These are phyloP conservation scores for Lynx canadensis DNA, from an alignment of 2,113 vertebrate genomes.

Conservation along the genomic window DNA sequence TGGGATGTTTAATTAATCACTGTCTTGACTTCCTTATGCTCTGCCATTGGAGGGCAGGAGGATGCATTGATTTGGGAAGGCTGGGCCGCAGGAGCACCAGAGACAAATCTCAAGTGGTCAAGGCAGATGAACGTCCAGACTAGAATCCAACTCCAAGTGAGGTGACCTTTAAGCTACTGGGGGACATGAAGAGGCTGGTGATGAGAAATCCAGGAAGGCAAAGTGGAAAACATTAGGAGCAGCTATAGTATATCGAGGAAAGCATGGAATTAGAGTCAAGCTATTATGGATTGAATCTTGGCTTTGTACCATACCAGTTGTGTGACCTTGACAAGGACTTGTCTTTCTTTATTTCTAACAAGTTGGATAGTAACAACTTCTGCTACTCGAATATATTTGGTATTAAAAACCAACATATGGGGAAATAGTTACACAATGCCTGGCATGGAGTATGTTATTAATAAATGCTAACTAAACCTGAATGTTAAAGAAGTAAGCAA, in stretches of 20 bases:
- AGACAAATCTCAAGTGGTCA: background rate
- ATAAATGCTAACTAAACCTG: background rate
- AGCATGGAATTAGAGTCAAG: background rate
- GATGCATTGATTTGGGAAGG: background rate
- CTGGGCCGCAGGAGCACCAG: too few relatives aligned
- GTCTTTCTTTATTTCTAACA: background rate
- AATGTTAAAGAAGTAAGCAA: background rate
- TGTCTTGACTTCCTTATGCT: background rate
- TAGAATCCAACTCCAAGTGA: accelerated
- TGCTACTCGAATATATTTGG: background rate
- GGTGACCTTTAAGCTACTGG: background rate
- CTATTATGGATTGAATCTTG: background rate
- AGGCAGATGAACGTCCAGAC: background rate
- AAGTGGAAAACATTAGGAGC: accelerated
- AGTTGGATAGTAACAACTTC: background rate
- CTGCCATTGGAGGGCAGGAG: background rate
- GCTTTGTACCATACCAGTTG: background rate
- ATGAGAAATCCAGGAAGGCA: background rate
- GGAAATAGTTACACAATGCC: background rate
- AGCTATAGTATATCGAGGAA: accelerated
- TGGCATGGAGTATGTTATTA: too few relatives aligned
- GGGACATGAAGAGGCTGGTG: accelerated
- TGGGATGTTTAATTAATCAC: background rate
- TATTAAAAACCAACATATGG: background rate
- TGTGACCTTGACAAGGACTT: background rate